Base-by-base conservation (phyloP, 2,797 vertebrate genomes). In the Triplophysa yarkandensis region DNA sequence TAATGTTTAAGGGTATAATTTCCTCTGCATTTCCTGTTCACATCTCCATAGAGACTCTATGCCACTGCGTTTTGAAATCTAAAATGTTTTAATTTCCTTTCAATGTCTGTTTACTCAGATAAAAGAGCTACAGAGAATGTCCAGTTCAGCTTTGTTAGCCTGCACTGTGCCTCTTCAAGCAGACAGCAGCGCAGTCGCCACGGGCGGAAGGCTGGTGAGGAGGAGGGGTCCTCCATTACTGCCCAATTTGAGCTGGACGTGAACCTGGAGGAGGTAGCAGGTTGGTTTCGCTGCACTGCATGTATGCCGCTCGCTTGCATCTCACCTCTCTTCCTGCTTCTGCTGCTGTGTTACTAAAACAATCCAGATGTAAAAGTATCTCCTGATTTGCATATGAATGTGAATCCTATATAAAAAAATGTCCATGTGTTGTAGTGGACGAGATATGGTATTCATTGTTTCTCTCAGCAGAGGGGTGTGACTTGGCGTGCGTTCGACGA, bases 241-340 rank as follows among this genome's bases (percentile, higher is more conserved):
- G 94, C 90, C 79, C 95, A 97, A 90, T 95, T 99, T 91, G 96
- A 96, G 90, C 92, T 96, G 88, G 96, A 98, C 82, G 92, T 92
- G 84, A 95, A 93, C 92, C 90, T 86, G 89, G 94, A 97, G 95
- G 96, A 98, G 97, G 96, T 98, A 93, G 98, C 97, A 99, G 97
- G 98, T 99, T 97, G 95, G 98, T 98, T 93, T 89, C 89, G 89
- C 88, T 89, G 87, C 74, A 54, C 88, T 88, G 89, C 84, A 86
- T 83, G 86, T 84, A 87, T 85, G 32, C 68, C 57, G 14, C 25
- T 46, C 62, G 84, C 68, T 28, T 41, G 16, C 68, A 39, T 76
- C 2, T 55, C 36, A 52, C 54, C 14, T 77, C 75, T 82, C 69
- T 79, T 14, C 4, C 77, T 25, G 32, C 80, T 81, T n/a, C 55